Percentiles rank a stretch among this genome's conserved stretches.
phyloP scores from a whole-genome alignment of 2,113 vertebrate species.

The Sakesphorus luctuosus region DNA sequence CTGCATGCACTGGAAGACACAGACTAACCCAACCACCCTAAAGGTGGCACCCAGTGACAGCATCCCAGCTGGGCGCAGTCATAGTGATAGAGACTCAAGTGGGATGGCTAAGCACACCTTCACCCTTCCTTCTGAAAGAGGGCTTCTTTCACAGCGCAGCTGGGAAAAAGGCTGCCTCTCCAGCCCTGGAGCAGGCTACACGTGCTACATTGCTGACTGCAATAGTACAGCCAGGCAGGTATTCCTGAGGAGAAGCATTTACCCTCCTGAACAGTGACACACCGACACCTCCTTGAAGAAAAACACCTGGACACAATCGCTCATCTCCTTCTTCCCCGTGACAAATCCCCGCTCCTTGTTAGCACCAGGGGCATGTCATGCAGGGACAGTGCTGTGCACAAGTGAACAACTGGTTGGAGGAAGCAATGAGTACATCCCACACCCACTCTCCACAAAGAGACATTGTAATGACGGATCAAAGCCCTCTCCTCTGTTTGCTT shows the following conservation, averaged over 20 bases:
- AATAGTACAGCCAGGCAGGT: background rate
- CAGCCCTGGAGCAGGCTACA: background rate
- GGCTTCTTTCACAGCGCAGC: background rate
- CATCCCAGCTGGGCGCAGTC: background rate
- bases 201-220: background rate
- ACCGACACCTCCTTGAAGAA: background rate
- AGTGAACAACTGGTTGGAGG: background rate
- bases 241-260: background rate
- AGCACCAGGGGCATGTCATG: background rate
- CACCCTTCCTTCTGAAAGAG: background rate
- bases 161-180: background rate
- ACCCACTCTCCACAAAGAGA: background rate
- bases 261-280: background rate
- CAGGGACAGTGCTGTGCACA: background rate
- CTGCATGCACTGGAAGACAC: background rate
- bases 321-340: background rate
- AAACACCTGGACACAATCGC: background rate
- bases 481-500: background rate
- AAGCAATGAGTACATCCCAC: background rate
- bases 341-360: background rate
- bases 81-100: accelerated
- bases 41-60: background rate
- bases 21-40: background rate
- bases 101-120: background rate
- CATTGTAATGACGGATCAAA: background rate